Conservation (phyloP, 2,113 vertebrate genomes). For the Laticauda colubrina region DNA sequence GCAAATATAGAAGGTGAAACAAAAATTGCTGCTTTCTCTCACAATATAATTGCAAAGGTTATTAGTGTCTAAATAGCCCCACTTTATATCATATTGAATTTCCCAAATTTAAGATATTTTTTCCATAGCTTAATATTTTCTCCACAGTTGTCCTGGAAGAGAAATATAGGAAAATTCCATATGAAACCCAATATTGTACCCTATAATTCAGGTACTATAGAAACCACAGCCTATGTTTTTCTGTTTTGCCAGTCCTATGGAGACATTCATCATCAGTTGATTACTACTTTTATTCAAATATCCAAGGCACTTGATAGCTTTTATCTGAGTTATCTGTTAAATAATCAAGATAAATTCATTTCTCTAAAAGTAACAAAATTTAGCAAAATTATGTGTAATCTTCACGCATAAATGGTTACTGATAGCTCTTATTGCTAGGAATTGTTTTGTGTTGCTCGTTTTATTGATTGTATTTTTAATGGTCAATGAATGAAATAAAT, state of each 20-base stretch:
- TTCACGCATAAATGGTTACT: not conserved
- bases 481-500: not conserved
- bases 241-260: not conserved
- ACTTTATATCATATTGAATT: too few species aligned
- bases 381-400: not conserved
- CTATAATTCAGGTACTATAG: not conserved
- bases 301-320: not conserved
- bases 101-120: not conserved
- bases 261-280: not conserved
- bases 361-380: not conserved
- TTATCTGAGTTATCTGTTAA: not conserved
- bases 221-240: not conserved
- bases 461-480: not conserved
- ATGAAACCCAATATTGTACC: not conserved
- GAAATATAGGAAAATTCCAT: not conserved
- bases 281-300: not conserved
- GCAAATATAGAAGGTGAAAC: too few species aligned
- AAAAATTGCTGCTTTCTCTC: too few species aligned
- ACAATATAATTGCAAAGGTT: too few species aligned
- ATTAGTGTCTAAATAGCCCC: too few species aligned
- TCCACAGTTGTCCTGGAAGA: not conserved
- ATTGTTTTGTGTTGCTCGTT: not conserved
- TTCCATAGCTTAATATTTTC: not conserved
- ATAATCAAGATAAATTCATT: not conserved
- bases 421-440: not conserved